Conservation (phyloP, 2,888 invertebrate species). For the Marasmarcha lunaedactyla region DNA sequence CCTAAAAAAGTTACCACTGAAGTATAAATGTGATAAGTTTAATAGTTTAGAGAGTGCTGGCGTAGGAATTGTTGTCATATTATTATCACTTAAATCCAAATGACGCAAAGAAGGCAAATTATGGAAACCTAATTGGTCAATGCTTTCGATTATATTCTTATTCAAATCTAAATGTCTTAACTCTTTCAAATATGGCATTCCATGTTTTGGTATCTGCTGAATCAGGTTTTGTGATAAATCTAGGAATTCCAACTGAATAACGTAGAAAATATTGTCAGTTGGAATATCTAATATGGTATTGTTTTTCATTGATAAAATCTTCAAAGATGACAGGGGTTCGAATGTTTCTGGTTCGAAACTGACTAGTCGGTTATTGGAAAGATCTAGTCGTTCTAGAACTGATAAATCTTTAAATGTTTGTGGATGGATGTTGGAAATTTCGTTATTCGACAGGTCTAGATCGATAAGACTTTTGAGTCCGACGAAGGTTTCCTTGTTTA, state of each 20-base stretch:
- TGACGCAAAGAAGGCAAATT: slow-evolving; percentile 79
- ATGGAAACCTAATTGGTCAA: slow-evolving; percentile 80
- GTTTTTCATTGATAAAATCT: slow-evolving; percentile 79
- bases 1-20: slow-evolving; percentile 84
- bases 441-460: slow-evolving; percentile 83
- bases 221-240: slow-evolving; percentile 86
- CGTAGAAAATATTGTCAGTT: slow-evolving; percentile 74
- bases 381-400: slow-evolving; percentile 78
- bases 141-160: slow-evolving; percentile 80
- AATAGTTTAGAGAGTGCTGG: slow-evolving; percentile 81
- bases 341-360: slow-evolving; percentile 79
- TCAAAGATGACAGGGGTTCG: slow-evolving; percentile 76
- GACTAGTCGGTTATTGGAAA: slow-evolving; percentile 81
- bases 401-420: slow-evolving; percentile 84
- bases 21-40: slow-evolving; percentile 79
- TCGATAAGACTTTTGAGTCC: slow-evolving; percentile 76
- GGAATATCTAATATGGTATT: slow-evolving; percentile 86
- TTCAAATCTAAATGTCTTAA: slow-evolving; percentile 78
- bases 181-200: slow-evolving; percentile 79
- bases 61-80: slow-evolving; percentile 82
- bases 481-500: slow-evolving; percentile 82
- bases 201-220: slow-evolving; percentile 76
- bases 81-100: slow-evolving; percentile 85
- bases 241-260: slow-evolving; percentile 76
- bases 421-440: slow-evolving; percentile 78